Conservation (phyloP, 2,797 vertebrate genomes). For the Liparis tanakae region DNA sequence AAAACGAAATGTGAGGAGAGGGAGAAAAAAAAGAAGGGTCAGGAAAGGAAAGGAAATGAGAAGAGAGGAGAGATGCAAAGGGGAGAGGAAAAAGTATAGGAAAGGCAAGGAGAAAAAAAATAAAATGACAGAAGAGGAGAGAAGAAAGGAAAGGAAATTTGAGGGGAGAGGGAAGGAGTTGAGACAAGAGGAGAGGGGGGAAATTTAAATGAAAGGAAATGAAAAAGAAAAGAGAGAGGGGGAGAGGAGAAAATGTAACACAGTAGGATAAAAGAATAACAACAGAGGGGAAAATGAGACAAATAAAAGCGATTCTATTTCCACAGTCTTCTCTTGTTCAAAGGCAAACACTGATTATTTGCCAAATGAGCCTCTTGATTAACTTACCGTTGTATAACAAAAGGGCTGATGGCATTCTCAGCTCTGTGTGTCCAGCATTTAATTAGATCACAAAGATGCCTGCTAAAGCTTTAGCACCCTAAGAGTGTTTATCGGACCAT, state of each 20-base stretch:
- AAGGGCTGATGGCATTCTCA: conserved; percentile 69
- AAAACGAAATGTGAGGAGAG: neutral
- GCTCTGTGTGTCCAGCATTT: conserved; percentile 64
- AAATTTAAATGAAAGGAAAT: neutral
- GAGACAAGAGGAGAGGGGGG: neutral
- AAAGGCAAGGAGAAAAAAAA: neutral
- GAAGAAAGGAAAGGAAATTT: neutral
- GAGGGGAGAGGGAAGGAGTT: neutral
- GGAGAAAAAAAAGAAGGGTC: accelerated
- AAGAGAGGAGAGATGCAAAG: neutral
- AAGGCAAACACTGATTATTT: conserved; percentile 56
- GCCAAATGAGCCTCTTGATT: conserved; percentile 68
- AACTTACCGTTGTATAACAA: conserved; percentile 65
- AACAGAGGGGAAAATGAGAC: neutral
- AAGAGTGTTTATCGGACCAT: conserved; percentile 66
- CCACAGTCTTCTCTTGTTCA: conserved; percentile 32
- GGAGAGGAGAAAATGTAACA: neutral
- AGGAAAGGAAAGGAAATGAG: neutral
- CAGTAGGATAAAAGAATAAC: neutral
- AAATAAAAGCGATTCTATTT: conserved; percentile 30
- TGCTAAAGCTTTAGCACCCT: conserved; percentile 60
- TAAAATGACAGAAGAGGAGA: neutral
- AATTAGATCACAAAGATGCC: conserved; percentile 75
- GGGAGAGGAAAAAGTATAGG: neutral
- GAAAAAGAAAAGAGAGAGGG: neutral